Conservation (phyloP, 2,797 vertebrate genomes). For the Streptopelia turtur region DNA sequence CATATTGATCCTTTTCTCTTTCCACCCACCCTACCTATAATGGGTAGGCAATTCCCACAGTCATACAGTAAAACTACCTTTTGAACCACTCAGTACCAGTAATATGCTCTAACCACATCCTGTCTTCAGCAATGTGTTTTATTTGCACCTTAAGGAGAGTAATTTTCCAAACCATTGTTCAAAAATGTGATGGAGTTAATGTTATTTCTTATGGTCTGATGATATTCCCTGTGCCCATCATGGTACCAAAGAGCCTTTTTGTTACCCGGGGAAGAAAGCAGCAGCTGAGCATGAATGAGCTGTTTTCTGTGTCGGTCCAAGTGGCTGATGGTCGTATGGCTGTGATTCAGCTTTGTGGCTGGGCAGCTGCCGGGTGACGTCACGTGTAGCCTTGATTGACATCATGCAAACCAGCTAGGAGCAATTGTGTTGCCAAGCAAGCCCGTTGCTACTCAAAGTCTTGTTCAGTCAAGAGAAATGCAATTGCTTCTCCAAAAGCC, state of each 20-base stretch:
- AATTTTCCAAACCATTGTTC: background rate
- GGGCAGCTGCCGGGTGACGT: slow-evolving; percentile 52
- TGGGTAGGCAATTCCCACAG: background rate
- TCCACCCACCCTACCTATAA: background rate
- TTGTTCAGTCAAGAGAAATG: background rate
- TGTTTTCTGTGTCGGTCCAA: background rate
- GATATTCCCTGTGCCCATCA: background rate
- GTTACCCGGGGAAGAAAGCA: background rate
- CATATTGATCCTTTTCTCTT: background rate
- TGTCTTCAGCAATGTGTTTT: background rate
- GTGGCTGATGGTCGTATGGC: background rate
- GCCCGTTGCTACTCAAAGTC: background rate
- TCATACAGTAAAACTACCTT: background rate
- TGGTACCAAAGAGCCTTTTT: slow-evolving; percentile 9
- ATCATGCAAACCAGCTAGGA: background rate
- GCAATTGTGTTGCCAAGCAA: background rate
- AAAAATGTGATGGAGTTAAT: background rate
- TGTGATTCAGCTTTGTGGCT: background rate
- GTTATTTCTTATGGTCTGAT: background rate
- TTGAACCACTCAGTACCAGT: background rate
- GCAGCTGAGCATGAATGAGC: slow-evolving; percentile 35
- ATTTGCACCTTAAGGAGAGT: background rate
- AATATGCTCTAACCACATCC: background rate
- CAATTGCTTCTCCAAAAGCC: background rate
- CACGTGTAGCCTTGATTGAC: background rate